These are phyloP conservation scores for Clitarchus hookeri DNA, from an alignment of 2,888 invertebrate genomes.

Conservation along the genomic window DNA sequence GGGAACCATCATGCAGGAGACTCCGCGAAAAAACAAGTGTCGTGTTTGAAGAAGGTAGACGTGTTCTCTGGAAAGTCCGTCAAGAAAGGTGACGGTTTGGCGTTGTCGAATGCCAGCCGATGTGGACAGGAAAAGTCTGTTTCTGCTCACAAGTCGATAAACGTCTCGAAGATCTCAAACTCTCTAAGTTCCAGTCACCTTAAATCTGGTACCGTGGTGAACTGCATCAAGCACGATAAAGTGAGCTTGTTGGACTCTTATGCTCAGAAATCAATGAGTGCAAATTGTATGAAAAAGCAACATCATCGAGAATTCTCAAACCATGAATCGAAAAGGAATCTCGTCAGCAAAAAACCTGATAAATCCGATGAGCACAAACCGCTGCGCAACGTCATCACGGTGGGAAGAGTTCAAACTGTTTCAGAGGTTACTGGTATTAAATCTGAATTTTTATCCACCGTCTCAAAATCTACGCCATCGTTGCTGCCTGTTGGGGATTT, in stretches of 20 bases:
- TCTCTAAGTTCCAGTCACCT: neutral
- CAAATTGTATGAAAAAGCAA: constrained; percentile 35
- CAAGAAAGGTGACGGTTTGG: constrained; percentile 5
- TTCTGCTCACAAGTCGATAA: constrained; percentile 19
- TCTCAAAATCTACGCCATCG: constrained; percentile 31
- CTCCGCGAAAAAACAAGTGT: neutral
- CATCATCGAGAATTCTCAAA: constrained; percentile 32
- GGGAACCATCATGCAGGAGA: neutral
- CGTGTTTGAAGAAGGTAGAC: constrained; percentile 20
- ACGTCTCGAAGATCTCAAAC: constrained; percentile 11
- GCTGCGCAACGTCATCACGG: constrained; percentile 33
- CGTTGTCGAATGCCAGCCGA: neutral
- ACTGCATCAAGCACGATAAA: constrained; percentile 21
- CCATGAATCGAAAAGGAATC: constrained; percentile 29
- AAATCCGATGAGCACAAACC: constrained; percentile 25
- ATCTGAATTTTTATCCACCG: constrained; percentile 24
- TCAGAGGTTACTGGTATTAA: constrained; percentile 22
- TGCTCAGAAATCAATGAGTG: constrained; percentile 20
- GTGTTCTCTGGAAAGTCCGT: neutral
- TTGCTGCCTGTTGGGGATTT: constrained; percentile 55
- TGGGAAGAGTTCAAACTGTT: constrained; percentile 33
- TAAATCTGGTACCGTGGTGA: neutral
- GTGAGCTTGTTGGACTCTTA: constrained; percentile 17
- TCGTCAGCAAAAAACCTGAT: constrained; percentile 15
- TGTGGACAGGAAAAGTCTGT: constrained; percentile 11